Evolutionary conservation across 2,113 vertebrate species (phyloP), one percentile per base, ranked within the genome.

Genomic region (Chionis minor): DNA sequence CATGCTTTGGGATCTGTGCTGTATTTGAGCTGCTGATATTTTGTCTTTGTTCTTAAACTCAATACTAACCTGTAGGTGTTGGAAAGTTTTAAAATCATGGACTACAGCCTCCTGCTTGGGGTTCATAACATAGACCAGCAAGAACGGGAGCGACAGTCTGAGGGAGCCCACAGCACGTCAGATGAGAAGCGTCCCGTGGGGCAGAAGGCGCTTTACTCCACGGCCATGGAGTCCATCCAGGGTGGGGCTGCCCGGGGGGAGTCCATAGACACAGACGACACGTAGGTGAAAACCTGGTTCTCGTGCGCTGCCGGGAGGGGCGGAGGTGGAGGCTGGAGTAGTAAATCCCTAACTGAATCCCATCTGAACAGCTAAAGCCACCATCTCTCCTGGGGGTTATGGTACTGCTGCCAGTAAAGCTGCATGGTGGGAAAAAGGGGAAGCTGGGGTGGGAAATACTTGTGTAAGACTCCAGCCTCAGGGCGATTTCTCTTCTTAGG

Each of bases 31-130:
- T 81, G 40, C 91, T 74, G 35, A 58, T 40, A 23, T 42, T 89
- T 72, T 86, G 17, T 93, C 58, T 92, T 91, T 95, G 30, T 94
- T 96, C 74, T 91, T 91, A n/a, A 88, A 69, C n/a, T 71, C 59
- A 7, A 17, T 17, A 15, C 38, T 38, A 14, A 61, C 47, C 63
- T 81, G 8, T 96, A 99, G 99, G 99, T 99, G 65, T 97, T 99
- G 94, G 99, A 99, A 97, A 99, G 99, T 94, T 99, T 99, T 96
- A 99, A 99, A 98, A 99, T 99, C 97, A 99, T 99, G 99, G 99
- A 99, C 98, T 99, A 99, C 98, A 99, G 99, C 96, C 98, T 99
- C 77, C 98, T 99, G 95, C 98, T 99, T 26, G 99, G 99, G 1
- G 99, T 99, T 65, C 99, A 99, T 97, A 99, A 99, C 98, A 98